Conservation (phyloP, 2,113 vertebrate species). For the Hippocampus guttulatus region DNA sequence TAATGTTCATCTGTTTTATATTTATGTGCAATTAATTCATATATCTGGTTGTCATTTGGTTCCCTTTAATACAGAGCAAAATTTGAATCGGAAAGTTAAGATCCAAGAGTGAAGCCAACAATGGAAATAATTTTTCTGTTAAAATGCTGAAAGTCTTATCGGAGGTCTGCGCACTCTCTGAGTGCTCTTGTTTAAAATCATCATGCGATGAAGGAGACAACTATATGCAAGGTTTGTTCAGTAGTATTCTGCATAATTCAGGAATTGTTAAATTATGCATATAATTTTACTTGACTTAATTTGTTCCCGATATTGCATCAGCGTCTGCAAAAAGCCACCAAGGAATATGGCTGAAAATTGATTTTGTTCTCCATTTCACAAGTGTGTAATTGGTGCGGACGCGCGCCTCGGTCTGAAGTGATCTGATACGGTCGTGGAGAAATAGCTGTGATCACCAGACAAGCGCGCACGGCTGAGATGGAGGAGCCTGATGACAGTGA, state of each 20-base stretch:
- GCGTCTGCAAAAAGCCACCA: constrained; percentile 42
- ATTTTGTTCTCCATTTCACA: constrained; percentile 16
- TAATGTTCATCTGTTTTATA: no score
- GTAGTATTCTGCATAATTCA: constrained; percentile 58
- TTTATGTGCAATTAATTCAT: background rate
- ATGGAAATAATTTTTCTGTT: background rate
- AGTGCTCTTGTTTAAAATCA: background rate
- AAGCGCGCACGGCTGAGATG: background rate
- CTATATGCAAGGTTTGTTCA: constrained; percentile 56
- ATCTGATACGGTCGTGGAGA: constrained; percentile 10
- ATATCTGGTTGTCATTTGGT: background rate
- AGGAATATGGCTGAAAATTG: constrained; percentile 40
- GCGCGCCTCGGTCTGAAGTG: constrained; percentile 7
- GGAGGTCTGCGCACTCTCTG: constrained; percentile 9
- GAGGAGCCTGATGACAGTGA: constrained; percentile 20
- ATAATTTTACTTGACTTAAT: constrained; percentile 58
- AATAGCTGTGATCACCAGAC: constrained; percentile 8
- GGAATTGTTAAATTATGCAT: constrained; percentile 49
- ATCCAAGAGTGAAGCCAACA: background rate
- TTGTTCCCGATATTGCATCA: constrained; percentile 53
- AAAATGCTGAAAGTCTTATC: background rate
- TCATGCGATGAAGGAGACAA: constrained; percentile 27
- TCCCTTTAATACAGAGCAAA: background rate
- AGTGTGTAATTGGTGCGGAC: constrained; percentile 23
- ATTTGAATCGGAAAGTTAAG: background rate